Evolutionary conservation across 2,888 invertebrate species (phyloP).

Genomic region (Nomada flava): DNA sequence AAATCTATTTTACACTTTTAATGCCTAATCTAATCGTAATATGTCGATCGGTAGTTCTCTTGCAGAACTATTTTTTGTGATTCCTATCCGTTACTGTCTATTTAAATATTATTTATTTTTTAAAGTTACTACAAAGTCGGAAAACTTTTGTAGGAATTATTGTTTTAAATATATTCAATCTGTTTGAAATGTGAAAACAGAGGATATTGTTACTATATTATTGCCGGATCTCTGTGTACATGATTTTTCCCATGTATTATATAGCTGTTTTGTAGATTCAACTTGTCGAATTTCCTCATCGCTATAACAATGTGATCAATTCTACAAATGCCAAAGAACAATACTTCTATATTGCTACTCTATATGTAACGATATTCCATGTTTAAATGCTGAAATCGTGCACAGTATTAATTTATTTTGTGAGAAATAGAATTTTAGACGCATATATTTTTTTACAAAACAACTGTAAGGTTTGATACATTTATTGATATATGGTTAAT

Average conservation of each 20-base stretch:
- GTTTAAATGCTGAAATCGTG: constrained; percentile 23
- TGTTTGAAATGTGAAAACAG: background rate
- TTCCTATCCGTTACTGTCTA: background rate
- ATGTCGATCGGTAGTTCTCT: background rate
- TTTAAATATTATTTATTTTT: constrained; percentile 16
- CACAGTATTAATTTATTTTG: constrained; percentile 27
- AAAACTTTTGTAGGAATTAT: background rate
- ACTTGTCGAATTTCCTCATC: no score
- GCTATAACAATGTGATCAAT: no score
- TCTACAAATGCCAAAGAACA: constrained; percentile 43
- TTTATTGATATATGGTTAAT: background rate
- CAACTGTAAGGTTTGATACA: background rate
- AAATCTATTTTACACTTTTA: constrained; percentile 92
- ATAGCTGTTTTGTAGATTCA: no score
- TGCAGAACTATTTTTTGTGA: background rate
- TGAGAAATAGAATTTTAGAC: background rate
- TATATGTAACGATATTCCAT: constrained; percentile 10
- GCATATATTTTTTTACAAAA: constrained; percentile 26
- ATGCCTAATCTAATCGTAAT: constrained; percentile 67
- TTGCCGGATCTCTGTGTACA: no score
- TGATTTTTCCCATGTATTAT: no score
- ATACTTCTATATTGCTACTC: constrained; percentile 7
- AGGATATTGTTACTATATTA: no score
- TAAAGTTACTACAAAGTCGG: background rate
- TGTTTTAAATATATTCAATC: background rate